phyloP scores from a whole-genome alignment of 2,113 vertebrate genomes.

The Spheniscus mendiculus region DNA sequence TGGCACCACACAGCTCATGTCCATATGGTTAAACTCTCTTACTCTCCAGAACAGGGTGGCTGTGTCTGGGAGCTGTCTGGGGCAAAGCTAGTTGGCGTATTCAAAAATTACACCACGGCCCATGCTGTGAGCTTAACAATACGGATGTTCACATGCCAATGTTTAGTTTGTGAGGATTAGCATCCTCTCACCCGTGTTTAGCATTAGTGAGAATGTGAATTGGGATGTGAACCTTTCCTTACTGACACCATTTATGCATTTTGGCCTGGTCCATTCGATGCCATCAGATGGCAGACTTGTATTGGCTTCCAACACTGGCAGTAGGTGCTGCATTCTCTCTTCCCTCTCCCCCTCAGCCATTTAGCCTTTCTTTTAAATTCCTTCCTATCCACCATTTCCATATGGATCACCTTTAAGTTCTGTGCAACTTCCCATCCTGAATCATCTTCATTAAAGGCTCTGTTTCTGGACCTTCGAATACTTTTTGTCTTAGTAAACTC shows the following conservation, averaged over 20 bases:
- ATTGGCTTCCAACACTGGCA: conserved; percentile 30
- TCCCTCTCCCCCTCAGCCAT: background rate
- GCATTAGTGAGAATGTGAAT: background rate
- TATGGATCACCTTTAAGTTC: background rate
- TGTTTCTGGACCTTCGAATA: background rate
- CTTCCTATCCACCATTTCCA: background rate
- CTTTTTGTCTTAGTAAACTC: background rate
- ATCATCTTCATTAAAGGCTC: background rate
- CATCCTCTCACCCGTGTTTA: background rate
- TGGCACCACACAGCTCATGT: background rate
- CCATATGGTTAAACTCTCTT: background rate
- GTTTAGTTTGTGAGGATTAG: background rate
- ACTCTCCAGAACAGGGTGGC: background rate
- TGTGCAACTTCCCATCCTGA: background rate
- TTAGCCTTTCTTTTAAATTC: background rate
- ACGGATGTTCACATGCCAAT: background rate
- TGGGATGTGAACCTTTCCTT: background rate
- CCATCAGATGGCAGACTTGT: conserved; percentile 69
- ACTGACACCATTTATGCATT: background rate
- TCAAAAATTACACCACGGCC: background rate
- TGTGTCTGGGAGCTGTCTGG: background rate
- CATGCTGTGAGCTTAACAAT: background rate
- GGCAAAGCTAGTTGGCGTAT: background rate
- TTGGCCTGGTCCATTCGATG: background rate
- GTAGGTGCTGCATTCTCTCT: background rate